Evolutionary conservation across 2,888 invertebrate species (phyloP).

Genomic region (Anoncus sp.): DNA sequence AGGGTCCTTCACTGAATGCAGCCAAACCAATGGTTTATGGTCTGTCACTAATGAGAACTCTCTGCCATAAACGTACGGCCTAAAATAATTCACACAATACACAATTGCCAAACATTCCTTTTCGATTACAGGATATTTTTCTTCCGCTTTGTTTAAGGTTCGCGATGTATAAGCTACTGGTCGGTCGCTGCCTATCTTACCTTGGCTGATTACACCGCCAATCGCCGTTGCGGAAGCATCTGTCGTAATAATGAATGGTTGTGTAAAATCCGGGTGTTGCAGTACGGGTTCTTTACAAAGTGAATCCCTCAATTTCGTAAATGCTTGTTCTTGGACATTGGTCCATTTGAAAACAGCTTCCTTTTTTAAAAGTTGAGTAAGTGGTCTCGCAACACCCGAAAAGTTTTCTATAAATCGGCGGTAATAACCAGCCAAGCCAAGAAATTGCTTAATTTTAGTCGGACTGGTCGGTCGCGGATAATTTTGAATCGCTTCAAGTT

Average conservation of each 20-base stretch:
- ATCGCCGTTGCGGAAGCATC: conserved; percentile 68
- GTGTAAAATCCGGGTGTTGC: conserved; percentile 67
- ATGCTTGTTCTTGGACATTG: conserved; percentile 45
- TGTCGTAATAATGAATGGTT: conserved; percentile 65
- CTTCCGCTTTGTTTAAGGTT: conserved; percentile 58
- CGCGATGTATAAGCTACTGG: conserved; percentile 55
- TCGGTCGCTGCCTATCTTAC: conserved; percentile 56
- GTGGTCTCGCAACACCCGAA: conserved; percentile 43
- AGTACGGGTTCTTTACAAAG: conserved; percentile 63
- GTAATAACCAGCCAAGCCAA: conserved; percentile 76
- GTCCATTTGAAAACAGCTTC: conserved; percentile 36
- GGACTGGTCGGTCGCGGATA: conserved; percentile 63
- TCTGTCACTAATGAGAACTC: conserved; percentile 69
- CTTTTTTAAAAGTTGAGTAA: conserved; percentile 50
- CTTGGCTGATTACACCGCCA: too few species aligned
- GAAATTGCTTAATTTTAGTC: conserved; percentile 68
- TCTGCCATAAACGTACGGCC: conserved; percentile 69
- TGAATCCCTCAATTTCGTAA: conserved; percentile 50
- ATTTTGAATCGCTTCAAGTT: conserved; percentile 63
- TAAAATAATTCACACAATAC: conserved; percentile 64
- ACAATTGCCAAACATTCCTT: conserved; percentile 62
- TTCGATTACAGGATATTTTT: conserved; percentile 51
- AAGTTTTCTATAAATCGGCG: conserved; percentile 73
- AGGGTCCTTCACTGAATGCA: conserved; percentile 72
- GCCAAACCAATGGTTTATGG: conserved; percentile 66